Evolutionary conservation across 2,888 invertebrate species (phyloP).

Genomic region (Volucella inanis): DNA sequence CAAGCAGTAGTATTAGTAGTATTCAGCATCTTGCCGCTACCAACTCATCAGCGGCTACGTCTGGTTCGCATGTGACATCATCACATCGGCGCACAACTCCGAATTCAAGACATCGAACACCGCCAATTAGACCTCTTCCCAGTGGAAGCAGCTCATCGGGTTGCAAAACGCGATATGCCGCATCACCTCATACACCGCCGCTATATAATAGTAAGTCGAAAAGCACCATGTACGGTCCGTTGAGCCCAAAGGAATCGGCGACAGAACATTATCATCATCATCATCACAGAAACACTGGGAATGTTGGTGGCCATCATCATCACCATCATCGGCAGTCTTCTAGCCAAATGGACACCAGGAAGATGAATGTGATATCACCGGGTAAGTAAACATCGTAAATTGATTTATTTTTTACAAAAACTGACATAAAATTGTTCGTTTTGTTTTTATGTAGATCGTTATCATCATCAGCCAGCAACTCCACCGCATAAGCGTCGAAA

Average conservation of each 20-base stretch:
- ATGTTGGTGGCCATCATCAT: conserved; percentile 76
- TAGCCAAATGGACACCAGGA: conserved; percentile 77
- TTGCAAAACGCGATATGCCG: conserved; percentile 77
- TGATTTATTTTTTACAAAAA: too few relatives aligned
- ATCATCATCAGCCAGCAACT: conserved; percentile 81
- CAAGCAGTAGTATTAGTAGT: conserved; percentile 76
- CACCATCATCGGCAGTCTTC: conserved; percentile 79
- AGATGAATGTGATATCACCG: conserved; percentile 80
- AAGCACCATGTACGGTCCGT: conserved; percentile 43
- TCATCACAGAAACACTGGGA: conserved; percentile 70
- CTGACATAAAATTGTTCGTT: not conserved
- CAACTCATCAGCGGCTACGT: conserved; percentile 71
- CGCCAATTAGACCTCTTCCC: conserved; percentile 76
- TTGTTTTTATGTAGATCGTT: conserved; percentile 78
- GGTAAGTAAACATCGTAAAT: conserved; percentile 74
- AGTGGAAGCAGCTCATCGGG: conserved; percentile 57
- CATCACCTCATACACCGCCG: conserved; percentile 83
- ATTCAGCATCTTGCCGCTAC: conserved; percentile 79
- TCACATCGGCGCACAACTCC: conserved; percentile 70
- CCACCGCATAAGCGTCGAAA: conserved; percentile 82
- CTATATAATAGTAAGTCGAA: conserved; percentile 76
- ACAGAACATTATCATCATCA: conserved; percentile 77
- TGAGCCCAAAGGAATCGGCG: conserved; percentile 70
- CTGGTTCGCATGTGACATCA: conserved; percentile 70
- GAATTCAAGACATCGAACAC: conserved; percentile 75